Evolutionary conservation across 2,797 vertebrate genomes (phyloP), one percentile per base, ranked within the genome.

Genomic region (Sebastes dallii): DNA sequence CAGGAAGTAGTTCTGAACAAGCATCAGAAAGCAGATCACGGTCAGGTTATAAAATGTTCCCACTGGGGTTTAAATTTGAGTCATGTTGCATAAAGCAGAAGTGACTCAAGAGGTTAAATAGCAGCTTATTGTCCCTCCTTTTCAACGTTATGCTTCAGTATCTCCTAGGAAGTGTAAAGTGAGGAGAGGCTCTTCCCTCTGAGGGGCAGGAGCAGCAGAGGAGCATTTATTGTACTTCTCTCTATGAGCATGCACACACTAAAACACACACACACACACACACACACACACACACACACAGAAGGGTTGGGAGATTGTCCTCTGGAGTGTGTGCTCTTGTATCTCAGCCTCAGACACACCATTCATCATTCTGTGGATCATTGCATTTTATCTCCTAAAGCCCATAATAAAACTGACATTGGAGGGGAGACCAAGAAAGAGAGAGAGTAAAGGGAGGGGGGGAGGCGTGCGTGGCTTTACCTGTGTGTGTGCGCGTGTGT

Each of bases 311-410:
- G 89, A 89, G 90, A 92, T 93, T 95, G 91, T 96, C 90, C 92
- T 96, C 93, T 93, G 93, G 89, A 93, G 93, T 95, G 90, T 89
- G 85, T 94, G 92, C 92, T 93, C 91, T 95, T 94, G 95, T 96
- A 94, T 97, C 96, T 96, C 89, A 95, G 92, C 89, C 93, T 86
- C 92, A 93, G 92, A 94, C 95, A 90, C 90, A 93, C 95, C 94
- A 96, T 97, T 96, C 96, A 94, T 97, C 96, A 97, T 96, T 95
- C 92, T 94, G 91, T 92, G 94, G 95, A 95, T 96, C 91, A 84
- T 96, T 96, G 94, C 91, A 92, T 95, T 96, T 96, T 95, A 88
- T 96, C 94, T 95, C 96, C 96, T 94, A 92, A 97, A 96, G 95
- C 95, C 93, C 90, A 64, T 96, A 95, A 96, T 96, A 97, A 95